Evolutionary conservation across 2,797 vertebrate genomes (phyloP).

Genomic region (Sebastes cheni): DNA sequence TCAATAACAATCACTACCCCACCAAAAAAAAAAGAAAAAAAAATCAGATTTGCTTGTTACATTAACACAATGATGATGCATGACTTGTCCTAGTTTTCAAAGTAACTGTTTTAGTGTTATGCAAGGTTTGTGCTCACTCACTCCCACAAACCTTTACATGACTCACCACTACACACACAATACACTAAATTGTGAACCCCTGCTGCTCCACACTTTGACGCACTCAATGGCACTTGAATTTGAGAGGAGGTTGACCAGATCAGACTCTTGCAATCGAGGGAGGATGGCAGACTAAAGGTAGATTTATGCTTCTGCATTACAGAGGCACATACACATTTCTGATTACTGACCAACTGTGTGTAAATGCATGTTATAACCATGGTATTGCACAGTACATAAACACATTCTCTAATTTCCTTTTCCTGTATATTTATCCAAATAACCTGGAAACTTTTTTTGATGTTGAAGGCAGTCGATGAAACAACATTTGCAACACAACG

Average conservation of each 20-base stretch:
- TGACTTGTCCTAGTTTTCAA: slow-evolving; percentile 31
- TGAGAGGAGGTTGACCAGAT: background rate
- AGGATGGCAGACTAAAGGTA: background rate
- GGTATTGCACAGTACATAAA: background rate
- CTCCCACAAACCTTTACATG: slow-evolving; percentile 54
- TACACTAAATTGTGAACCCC: slow-evolving; percentile 4
- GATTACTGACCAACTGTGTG: background rate
- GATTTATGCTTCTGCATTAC: background rate
- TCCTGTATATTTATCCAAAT: background rate
- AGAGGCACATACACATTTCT: background rate
- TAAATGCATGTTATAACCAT: background rate
- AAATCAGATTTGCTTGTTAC: background rate
- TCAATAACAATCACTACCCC: background rate
- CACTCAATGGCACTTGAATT: background rate
- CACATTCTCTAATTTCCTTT: background rate
- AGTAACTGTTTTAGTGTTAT: slow-evolving; percentile 38
- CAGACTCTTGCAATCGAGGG: background rate
- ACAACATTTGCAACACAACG: background rate
- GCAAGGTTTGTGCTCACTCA: slow-evolving; percentile 54
- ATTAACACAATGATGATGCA: slow-evolving; percentile 18
- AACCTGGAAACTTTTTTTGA: background rate
- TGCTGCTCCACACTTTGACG: background rate
- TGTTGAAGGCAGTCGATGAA: background rate
- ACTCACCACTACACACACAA: slow-evolving; percentile 59
- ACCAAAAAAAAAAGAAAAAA: background rate